Base-by-base conservation (phyloP, 2,888 invertebrate genomes). In the Tenthredo notha region DNA sequence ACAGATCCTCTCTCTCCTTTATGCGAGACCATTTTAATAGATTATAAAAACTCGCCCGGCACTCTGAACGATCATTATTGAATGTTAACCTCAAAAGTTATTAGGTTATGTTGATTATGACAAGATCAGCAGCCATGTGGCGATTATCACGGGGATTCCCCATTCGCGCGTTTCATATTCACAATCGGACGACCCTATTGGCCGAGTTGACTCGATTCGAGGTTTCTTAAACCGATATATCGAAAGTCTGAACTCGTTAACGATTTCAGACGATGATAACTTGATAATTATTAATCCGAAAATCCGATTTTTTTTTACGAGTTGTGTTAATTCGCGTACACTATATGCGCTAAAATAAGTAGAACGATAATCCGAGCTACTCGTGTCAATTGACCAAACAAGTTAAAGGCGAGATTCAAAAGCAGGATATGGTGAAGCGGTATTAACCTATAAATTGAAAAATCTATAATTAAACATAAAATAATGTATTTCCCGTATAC, bases 401-500 rank as follows among this genome's bases (percentile, higher is more conserved):
- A 61, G 7, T 61, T 25, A 61, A n/a, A n/a, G n/a, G 9, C 9
- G 0, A 21, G 7, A 58, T 58, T 21, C 0, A 77, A 50, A 29
- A 54, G 2, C 7, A 18, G 33, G 6, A 61, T 80, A 54, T 77
- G 77, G 77, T 77, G 15, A 12, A 33, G 77, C 50, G 77, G 50
- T 25, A 29, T 50, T 77, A 77, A 77, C 77, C 77, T 77, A 50
- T 10, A 47, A 54, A 77, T 5, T 9, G 1, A 47, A 1, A 50
- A 10, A 29, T 33, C 29, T 15, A 33, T 54, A 54, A 10, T 18
- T 29, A 37, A 54, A 29, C 77, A 18, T 33, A 29, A 10, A n/a
- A 80, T 15, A 61, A 80, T 80, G 80, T 21, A 61, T 80, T 80
- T 50, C 37, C 80, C 58, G 3, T 37, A 40, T 21, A 80, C 80